phyloP scores from a whole-genome alignment of 2,888 invertebrate genomes.

The Belgica antarctica region DNA sequence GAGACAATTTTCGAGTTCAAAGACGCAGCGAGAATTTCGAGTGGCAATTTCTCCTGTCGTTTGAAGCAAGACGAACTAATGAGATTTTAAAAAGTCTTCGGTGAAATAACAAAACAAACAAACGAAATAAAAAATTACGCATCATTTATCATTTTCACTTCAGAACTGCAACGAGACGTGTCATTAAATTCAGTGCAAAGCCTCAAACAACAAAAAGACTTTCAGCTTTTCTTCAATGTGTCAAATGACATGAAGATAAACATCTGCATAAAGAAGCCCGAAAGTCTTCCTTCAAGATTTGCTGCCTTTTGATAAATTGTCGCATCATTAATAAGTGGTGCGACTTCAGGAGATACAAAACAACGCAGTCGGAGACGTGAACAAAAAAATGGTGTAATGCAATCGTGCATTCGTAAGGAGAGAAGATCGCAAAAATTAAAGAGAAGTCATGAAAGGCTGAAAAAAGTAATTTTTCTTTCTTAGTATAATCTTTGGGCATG shows the following conservation, averaged over 20 bases:
- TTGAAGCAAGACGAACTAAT: slow-evolving; percentile 21
- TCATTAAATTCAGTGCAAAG: slow-evolving; percentile 40
- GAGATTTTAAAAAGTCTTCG: slow-evolving; percentile 37
- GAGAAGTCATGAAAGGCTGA: slow-evolving; percentile 31
- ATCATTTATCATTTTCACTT: slow-evolving; percentile 36
- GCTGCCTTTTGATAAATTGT: slow-evolving; percentile 42
- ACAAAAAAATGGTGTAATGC: not conserved
- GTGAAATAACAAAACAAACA: slow-evolving; percentile 31
- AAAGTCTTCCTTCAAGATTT: not conserved
- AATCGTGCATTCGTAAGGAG: slow-evolving; percentile 11
- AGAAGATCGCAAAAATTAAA: slow-evolving; percentile 25
- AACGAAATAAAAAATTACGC: slow-evolving; percentile 21
- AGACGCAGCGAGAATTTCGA: not conserved
- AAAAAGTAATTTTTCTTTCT: slow-evolving; percentile 37
- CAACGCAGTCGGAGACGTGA: not conserved
- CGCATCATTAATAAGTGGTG: slow-evolving; percentile 43
- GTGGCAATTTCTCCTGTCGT: no score
- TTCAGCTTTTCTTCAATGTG: slow-evolving; percentile 22
- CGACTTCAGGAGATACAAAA: not conserved
- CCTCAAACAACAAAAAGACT: slow-evolving; percentile 29
- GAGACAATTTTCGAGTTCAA: not conserved
- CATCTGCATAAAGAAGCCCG: slow-evolving; percentile 37
- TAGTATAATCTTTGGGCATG: slow-evolving; percentile 35
- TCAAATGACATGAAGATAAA: slow-evolving; percentile 35
- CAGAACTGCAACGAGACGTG: slow-evolving; percentile 17